Evolutionary conservation across 2,113 vertebrate genomes (phyloP), one percentile per base, ranked within the genome.

Genomic region (Callipepla californica): DNA sequence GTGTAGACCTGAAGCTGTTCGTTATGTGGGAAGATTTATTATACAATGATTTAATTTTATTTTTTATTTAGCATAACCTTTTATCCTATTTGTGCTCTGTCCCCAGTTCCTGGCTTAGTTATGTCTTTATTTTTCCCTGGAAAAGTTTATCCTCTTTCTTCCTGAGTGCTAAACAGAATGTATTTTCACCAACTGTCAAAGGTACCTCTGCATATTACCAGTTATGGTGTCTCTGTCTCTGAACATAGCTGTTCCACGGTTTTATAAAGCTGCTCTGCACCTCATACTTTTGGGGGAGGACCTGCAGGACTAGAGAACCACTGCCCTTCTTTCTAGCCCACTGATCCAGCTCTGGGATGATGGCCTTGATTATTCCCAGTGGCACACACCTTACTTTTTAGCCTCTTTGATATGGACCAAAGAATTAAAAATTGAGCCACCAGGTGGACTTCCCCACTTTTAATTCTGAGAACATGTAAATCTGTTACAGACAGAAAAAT

Each of bases 81-180:
- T 78, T 72, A 9, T 67, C 16, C 45, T 47, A 32, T 62, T 70
- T 87, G 51, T 7, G 40, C 18, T 78, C 61, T 59, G 9, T 11
- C 28, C 10, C 20, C 23, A 62, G 6, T 61, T 93, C 26, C 58
- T 85, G 23, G 26, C 14, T 66, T 76, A 81, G 13, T 66, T 11
- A 28, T 57, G 7, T 58, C 62, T 66, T 0, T 47, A 20, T 63
- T 65, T 65, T 17, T 0, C 13, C 17, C 23, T 45, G 58, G 32
- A 51, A 63, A 86, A 93, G 40, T 15, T 17, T 80, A 50, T 57
- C 9, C 4, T 59, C 17, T 40, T 40, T 66, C 10, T 85, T 80
- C 66, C 40, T 40, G 51, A 67, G 13, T 44, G 28, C 21, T 53
- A 62, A 45, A 36, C 2, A 74, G 25, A 74, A 40, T 38, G 51